These are phyloP conservation scores for Pegoplata infirma DNA, from an alignment of 2,888 invertebrate genomes.

Conservation along the genomic window DNA sequence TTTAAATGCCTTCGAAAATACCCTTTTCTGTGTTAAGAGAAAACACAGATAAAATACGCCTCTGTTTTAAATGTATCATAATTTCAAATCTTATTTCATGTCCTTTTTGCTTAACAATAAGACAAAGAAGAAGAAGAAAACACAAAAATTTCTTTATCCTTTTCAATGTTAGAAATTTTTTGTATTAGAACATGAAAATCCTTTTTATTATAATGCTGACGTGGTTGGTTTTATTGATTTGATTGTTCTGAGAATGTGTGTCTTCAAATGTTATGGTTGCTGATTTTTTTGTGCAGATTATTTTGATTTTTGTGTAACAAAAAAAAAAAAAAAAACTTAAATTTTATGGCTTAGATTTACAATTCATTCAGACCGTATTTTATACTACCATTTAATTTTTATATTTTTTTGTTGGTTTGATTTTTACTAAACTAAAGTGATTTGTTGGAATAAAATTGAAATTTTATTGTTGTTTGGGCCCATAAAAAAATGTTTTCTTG, in stretches of 20 bases:
- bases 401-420: background rate
- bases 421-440: conserved; percentile 26
- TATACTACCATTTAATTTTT: background rate
- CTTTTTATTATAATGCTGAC: conserved; percentile 46
- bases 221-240: conserved; percentile 42
- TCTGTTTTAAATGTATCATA: background rate
- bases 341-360: conserved; percentile 21
- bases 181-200: conserved; percentile 31
- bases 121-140: background rate
- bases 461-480: conserved; percentile 43
- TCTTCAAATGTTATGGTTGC: conserved; percentile 30
- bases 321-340: background rate
- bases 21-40: background rate
- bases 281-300: conserved; percentile 20
- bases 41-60: background rate
- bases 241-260: too few relatives aligned
- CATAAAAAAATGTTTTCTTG: too few relatives aligned
- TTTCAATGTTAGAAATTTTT: background rate
- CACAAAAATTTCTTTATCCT: too few relatives aligned
- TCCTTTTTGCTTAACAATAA: background rate
- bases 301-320: conserved; percentile 10
- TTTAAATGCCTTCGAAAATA: background rate
- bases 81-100: background rate
- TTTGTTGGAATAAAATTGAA: conserved; percentile 51
- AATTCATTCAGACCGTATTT: background rate